Base-by-base conservation (phyloP, 2,888 invertebrate genomes). In the Drosophila formosana region DNA sequence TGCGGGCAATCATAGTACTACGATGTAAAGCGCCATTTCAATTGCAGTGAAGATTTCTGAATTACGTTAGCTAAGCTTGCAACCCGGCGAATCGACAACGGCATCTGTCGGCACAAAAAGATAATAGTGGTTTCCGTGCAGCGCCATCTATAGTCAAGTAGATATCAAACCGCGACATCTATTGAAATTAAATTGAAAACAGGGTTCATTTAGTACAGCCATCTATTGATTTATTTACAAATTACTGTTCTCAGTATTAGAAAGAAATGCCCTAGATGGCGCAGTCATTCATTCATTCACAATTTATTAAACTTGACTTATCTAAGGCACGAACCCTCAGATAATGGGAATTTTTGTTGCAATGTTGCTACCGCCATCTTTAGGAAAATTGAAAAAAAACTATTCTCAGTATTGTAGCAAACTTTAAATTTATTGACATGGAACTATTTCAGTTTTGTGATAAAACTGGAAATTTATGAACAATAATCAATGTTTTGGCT, bases 211-310 rank as follows among this genome's bases (percentile, higher is more conserved):
- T 13, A 18, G 13, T 41, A 30, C 18, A 41, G 58, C 39, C 58
- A 58, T 18, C 58, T 49, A 23, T 58, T 41, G 11, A 13, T 9
- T 25, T 26, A 53, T 26, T 6, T 3, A 8, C 1, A 26, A 2
- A n/a, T n/a, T 4, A 37, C 37, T 39, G 51, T 37, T 37, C 51
- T 37, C 51, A 52, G 51, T 51, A 51, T 51, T 37, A 37, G 13
- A 41, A 41, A 41, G 9, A 8, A 7, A 32, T 3, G 32, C 9
- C 8, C 37, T 37, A 37, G 11, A n/a, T 37, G 37, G 37, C 37
- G 37, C 37, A 37, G 32, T 18, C 8, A 32, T 32, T 3, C 9
- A 32, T 8, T 32, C 7, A 32, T 32, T 32, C 32, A 32, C 32
- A 32, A 32, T 32, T 7, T 32, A 8, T 32, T 32, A 3, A 32